Conservation (phyloP, 1,140 invertebrate species). For the Solenopsis fugax region DNA sequence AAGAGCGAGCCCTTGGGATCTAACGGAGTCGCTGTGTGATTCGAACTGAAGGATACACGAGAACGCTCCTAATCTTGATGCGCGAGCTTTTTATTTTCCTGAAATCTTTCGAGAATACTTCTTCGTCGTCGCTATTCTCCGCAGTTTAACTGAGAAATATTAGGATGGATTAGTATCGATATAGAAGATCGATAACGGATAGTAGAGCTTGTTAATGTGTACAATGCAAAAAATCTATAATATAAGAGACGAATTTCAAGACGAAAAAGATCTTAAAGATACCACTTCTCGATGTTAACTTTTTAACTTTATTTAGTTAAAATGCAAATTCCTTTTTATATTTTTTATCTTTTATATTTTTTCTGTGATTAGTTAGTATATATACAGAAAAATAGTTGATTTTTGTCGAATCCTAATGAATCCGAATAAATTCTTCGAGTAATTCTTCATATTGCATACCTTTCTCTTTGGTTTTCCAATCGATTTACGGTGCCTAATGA, state of each 20-base stretch:
- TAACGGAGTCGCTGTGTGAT: conserved; percentile 76
- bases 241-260: not conserved
- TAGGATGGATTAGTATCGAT: not conserved
- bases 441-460: not conserved
- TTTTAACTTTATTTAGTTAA: conserved; percentile 1
- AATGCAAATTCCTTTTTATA: not conserved
- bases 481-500: conserved; percentile 43
- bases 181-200: not conserved
- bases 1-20: conserved; percentile 84
- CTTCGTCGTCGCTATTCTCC: conserved; percentile 4
- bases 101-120: conserved; percentile 49
- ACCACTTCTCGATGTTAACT: not conserved
- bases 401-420: not conserved
- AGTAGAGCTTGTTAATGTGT: not conserved
- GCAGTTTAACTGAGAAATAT: conserved; percentile 45
- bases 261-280: not conserved
- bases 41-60: conserved; percentile 82
- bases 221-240: not conserved
- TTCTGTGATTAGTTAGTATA: not conserved
- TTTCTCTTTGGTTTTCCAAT: conserved; percentile 45
- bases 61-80: conserved; percentile 84
- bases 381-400: not conserved
- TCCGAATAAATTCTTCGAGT: too few species aligned
- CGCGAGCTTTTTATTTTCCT: conserved; percentile 58
- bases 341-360: not conserved